Evolutionary conservation across 2,797 vertebrate genomes (phyloP).

Genomic region (Ptychadena robeensis): DNA sequence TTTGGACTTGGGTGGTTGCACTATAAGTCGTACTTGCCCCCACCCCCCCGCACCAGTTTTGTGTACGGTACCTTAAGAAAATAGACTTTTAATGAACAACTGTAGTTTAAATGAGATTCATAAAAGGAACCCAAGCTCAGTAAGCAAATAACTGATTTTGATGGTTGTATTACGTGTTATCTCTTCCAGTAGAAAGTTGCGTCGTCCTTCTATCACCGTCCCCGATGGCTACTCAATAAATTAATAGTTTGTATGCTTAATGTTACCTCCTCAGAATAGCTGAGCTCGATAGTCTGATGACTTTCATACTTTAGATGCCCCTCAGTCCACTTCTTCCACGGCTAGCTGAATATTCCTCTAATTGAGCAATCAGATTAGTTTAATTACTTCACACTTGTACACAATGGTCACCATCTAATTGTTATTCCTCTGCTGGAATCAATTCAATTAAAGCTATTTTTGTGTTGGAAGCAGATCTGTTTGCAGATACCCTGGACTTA

Average conservation of each 20-base stretch:
- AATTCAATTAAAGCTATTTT: constrained; percentile 54
- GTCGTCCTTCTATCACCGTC: not conserved
- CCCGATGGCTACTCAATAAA: not conserved
- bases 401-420: constrained; percentile 52
- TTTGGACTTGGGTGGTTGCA: too few relatives aligned
- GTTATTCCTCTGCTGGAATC: constrained; percentile 55
- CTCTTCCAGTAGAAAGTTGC: not conserved
- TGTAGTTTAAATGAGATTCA: too few relatives aligned
- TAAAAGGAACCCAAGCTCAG: not conserved
- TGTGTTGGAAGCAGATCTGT: constrained; percentile 50
- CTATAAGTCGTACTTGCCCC: too few relatives aligned
- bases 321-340: not conserved
- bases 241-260: constrained; percentile 11
- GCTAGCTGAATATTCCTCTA: constrained; percentile 36
- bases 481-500: constrained; percentile 37
- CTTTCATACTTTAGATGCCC: constrained; percentile 7
- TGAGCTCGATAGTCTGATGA: constrained; percentile 43
- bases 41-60: too few relatives aligned
- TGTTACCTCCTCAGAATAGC: not conserved
- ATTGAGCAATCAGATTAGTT: constrained; percentile 61
- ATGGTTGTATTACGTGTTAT: not conserved
- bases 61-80: too few relatives aligned
- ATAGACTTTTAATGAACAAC: too few relatives aligned
- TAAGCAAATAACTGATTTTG: not conserved
- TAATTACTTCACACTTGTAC: constrained; percentile 58